phyloP scores from a whole-genome alignment of 2,797 vertebrate species.

The Rachycentron canadum region DNA sequence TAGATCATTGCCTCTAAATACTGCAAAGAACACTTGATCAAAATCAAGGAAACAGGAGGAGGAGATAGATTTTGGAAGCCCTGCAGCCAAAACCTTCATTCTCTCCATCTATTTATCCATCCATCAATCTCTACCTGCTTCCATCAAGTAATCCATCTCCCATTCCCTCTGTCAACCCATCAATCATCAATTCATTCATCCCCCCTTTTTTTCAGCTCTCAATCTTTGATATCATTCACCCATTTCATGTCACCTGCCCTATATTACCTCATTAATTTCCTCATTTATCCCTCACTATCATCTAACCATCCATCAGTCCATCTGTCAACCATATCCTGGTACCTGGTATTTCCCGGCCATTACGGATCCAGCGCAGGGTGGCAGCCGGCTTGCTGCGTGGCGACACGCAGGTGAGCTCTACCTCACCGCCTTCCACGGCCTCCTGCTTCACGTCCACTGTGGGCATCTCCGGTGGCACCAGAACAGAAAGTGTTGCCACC shows the following conservation, averaged over 20 bases:
- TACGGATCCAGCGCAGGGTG: constrained; percentile 89
- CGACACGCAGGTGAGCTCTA: constrained; percentile 90
- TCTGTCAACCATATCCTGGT: constrained; percentile 38
- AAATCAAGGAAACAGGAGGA: constrained; percentile 26
- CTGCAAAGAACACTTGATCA: constrained; percentile 35
- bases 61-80: constrained; percentile 16
- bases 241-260: constrained; percentile 53
- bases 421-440: constrained; percentile 91
- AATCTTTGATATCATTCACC: constrained; percentile 49
- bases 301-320: constrained; percentile 50
- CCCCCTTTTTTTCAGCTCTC: constrained; percentile 47
- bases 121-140: constrained; percentile 51
- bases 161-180: constrained; percentile 52
- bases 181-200: constrained; percentile 57
- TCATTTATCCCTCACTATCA: constrained; percentile 52
- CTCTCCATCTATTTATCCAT: constrained; percentile 31
- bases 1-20: constrained; percentile 16
- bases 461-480: constrained; percentile 90
- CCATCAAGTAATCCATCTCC: constrained; percentile 56
- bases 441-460: constrained; percentile 90
- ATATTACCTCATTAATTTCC: constrained; percentile 56
- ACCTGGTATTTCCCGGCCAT: constrained; percentile 91
- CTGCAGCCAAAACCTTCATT: constrained; percentile 30
- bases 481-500: constrained; percentile 90
- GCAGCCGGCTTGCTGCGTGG: constrained; percentile 90